Evolutionary conservation across 2,888 invertebrate species (phyloP).

Genomic region (Euspilapteryx auroguttella): DNA sequence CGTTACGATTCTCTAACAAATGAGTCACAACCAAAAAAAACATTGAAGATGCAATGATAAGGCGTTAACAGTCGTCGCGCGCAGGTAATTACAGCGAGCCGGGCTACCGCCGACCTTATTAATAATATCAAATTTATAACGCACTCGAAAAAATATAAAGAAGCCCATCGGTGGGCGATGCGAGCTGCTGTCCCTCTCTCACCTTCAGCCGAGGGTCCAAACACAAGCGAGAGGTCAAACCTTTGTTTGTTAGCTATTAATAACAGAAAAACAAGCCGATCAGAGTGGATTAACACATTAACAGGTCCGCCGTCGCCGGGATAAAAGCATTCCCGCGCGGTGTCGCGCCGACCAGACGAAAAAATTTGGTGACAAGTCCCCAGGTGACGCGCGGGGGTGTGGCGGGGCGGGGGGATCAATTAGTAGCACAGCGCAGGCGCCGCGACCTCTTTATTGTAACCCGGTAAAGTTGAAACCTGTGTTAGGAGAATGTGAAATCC

Average conservation of each 20-base stretch:
- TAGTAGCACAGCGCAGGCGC: conserved; percentile 10
- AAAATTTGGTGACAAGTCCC: conserved; percentile 22
- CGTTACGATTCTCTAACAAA: conserved; percentile 18
- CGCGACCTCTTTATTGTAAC: conserved; percentile 1
- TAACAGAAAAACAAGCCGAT: conserved; percentile 39
- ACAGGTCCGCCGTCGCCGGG: conserved; percentile 33
- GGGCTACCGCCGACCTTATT: conserved; percentile 9
- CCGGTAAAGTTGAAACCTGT: not conserved
- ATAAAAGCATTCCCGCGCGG: conserved; percentile 46
- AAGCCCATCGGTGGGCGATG: conserved; percentile 4
- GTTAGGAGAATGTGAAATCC: not conserved
- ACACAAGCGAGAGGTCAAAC: conserved; percentile 16
- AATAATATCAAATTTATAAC: conserved; percentile 16
- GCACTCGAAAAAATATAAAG: conserved; percentile 5
- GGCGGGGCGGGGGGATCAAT: conserved; percentile 11
- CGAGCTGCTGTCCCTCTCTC: conserved; percentile 10
- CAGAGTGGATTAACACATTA: conserved; percentile 56
- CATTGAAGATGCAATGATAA: conserved; percentile 15
- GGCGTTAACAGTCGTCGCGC: conserved; percentile 7
- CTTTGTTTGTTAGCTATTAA: conserved; percentile 40
- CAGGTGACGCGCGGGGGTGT: conserved; percentile 12
- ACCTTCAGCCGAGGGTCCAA: conserved; percentile 2
- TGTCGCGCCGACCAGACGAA: conserved; percentile 17
- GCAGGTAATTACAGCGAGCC: not conserved
- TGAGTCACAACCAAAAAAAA: conserved; percentile 17